These are phyloP conservation scores for Amiota minor DNA, from an alignment of 2,888 invertebrate species.

Conservation along the genomic window DNA sequence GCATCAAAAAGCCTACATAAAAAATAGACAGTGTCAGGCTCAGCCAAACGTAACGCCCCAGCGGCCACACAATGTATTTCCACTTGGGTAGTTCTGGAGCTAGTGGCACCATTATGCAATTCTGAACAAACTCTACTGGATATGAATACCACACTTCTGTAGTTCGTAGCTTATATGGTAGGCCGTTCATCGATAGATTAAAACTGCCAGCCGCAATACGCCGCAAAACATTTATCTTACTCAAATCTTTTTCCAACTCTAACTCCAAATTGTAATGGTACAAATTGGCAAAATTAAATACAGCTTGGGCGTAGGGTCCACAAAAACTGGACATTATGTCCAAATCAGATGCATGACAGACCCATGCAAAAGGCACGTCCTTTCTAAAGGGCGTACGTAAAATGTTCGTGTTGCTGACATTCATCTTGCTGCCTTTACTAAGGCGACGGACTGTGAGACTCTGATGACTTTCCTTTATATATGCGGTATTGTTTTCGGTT, in stretches of 20 bases:
- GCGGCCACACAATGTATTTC: constrained; percentile 66
- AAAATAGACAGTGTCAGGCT: constrained; percentile 52
- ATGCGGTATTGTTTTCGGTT: neutral
- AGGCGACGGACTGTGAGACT: too few relatives aligned
- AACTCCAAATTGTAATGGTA: constrained; percentile 53
- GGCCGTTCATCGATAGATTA: constrained; percentile 58
- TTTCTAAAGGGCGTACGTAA: constrained; percentile 50
- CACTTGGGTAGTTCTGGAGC: constrained; percentile 67
- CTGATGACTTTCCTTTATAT: too few relatives aligned
- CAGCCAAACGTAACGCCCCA: constrained; percentile 64
- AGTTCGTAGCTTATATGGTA: constrained; percentile 30
- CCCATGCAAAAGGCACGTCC: constrained; percentile 59
- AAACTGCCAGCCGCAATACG: constrained; percentile 48
- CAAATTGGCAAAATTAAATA: constrained; percentile 52
- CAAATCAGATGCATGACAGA: constrained; percentile 39
- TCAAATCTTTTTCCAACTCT: constrained; percentile 43
- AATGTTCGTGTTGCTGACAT: constrained; percentile 6
- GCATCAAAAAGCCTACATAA: constrained; percentile 62
- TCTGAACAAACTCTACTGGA: constrained; percentile 60
- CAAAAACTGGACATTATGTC: constrained; percentile 24
- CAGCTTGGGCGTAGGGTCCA: constrained; percentile 55
- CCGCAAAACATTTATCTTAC: constrained; percentile 45
- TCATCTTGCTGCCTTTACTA: constrained; percentile 46
- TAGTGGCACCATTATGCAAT: constrained; percentile 69
- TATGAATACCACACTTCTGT: constrained; percentile 54